Base-by-base conservation (phyloP, 2,113 vertebrate genomes). In the Gyps fulvus region DNA sequence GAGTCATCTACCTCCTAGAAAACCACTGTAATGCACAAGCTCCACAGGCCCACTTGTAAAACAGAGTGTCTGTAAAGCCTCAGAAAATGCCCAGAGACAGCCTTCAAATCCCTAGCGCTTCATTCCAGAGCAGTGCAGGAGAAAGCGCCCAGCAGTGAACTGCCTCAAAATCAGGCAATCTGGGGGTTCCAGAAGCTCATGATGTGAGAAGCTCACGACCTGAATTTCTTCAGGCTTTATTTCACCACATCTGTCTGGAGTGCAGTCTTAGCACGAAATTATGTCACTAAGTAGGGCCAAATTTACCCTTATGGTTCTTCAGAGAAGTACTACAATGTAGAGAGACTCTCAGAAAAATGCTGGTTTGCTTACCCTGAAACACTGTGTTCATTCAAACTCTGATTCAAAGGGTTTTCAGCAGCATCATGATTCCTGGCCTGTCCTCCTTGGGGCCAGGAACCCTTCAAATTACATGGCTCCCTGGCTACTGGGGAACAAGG, bases 151-250 rank as follows among this genome's bases (percentile, higher is more conserved):
- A 52, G 62, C 69, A 38, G 36, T 32, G 59, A 88, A 36, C 13
- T 31, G 36, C 58, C 83, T 40, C 61, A 61, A 34, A 73, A 62
- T 69, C 70, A 57, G 45, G 22, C 2, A 0, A 2, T 26, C 49
- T 1, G 4, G n/a, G 42, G 18, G 3, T 32, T 85, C 32, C n/a
- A n/a, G 70, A 66, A 88, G 42, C 42, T 80, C 78, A 49, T 1
- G 0, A 43, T 0, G 0, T 32, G 42, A 85, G 40, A 52, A 78
- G 31, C n/a, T 69, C 61, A 76, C 61, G 59, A 50, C 1, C 3
- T 6, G 1, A 23, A 77, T 81, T 80, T 83, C 84, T 74, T 34
- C 43, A 76, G 73, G 58, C 61, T 89, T 79, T 65, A 61, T 97
- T 94, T 89, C 58, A 3, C 32, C 63, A 61, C 63, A 25, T 89